A percentile compares a stretch with the other conserved stretches of the same genome.
Conservation (phyloP, 2,888 invertebrate species). For the Bhutanitis thaidina region DNA sequence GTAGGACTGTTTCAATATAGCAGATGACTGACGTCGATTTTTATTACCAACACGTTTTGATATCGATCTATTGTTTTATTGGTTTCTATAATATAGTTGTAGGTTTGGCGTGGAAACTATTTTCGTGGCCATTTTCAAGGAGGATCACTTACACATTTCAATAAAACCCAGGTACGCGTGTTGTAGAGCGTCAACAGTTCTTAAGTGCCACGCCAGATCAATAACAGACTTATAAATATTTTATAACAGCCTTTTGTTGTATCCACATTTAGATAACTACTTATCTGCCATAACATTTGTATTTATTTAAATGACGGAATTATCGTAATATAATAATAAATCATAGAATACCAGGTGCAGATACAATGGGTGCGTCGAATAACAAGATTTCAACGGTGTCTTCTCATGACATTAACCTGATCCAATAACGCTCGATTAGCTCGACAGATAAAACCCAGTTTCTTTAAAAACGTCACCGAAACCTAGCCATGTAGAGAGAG, state of each 20-base stretch:
- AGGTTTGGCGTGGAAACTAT: conserved; percentile 39
- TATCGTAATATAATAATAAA: too few species aligned
- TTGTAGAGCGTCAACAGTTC: conserved; percentile 9
- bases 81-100: conserved; percentile 45
- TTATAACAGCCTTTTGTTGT: conserved; percentile 14
- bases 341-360: too few species aligned
- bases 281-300: neutral
- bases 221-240: conserved; percentile 20
- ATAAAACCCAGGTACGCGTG: conserved; percentile 25
- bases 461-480: too few species aligned
- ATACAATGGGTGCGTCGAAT: too few species aligned
- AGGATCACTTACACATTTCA: conserved; percentile 25
- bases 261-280: neutral
- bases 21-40: conserved; percentile 67
- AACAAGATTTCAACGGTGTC: too few species aligned
- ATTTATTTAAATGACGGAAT: neutral
- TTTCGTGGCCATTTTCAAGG: conserved; percentile 23
- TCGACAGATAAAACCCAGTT: too few species aligned
- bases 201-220: conserved; percentile 9
- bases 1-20: conserved; percentile 53
- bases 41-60: conserved; percentile 61
- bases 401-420: too few species aligned
- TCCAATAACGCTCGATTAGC: too few species aligned
- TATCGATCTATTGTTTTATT: conserved; percentile 66
- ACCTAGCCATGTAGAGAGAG: too few species aligned